Conservation (phyloP, 2,888 invertebrate species). For the Drosophila hamatofila region DNA sequence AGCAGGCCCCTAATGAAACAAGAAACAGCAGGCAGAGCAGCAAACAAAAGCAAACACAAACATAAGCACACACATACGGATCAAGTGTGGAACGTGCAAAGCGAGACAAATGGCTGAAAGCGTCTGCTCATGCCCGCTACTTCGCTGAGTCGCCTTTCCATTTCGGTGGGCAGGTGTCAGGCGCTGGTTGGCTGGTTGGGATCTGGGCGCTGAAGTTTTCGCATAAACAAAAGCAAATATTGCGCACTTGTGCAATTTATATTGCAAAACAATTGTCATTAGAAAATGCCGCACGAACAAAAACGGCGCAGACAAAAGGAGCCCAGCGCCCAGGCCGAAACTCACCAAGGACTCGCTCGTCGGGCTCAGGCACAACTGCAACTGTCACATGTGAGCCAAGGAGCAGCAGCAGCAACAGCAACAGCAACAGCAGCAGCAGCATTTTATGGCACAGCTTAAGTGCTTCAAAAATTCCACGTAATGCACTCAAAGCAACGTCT, state of each 20-base stretch:
- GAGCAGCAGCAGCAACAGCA: constrained; percentile 48
- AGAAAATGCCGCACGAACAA: constrained; percentile 82
- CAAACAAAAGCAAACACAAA: constrained; percentile 32
- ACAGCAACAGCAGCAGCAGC: constrained; percentile 61
- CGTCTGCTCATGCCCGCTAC: constrained; percentile 51
- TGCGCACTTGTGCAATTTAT: constrained; percentile 84
- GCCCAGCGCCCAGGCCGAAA: constrained; percentile 45
- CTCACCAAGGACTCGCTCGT: constrained; percentile 59
- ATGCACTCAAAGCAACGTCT: constrained; percentile 82
- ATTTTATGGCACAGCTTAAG: constrained; percentile 81
- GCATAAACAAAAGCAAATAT: constrained; percentile 83
- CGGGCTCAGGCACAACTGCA: constrained; percentile 53
- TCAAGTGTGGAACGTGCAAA: constrained; percentile 63
- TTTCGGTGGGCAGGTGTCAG: constrained; percentile 78
- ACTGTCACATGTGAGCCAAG: constrained; percentile 68
- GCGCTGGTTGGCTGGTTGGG: constrained; percentile 49
- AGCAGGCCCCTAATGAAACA: constrained; percentile 67
- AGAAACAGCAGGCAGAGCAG: constrained; percentile 57
- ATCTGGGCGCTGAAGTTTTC: constrained; percentile 64
- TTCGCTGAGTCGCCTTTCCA: constrained; percentile 53
- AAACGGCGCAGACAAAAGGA: constrained; percentile 75
- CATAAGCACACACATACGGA: constrained; percentile 18
- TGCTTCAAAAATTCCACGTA: constrained; percentile 83
- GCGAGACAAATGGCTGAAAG: constrained; percentile 78
- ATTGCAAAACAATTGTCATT: constrained; percentile 84